phyloP scores from a whole-genome alignment of 2,888 invertebrate species.

The Gryllus longicercus region DNA sequence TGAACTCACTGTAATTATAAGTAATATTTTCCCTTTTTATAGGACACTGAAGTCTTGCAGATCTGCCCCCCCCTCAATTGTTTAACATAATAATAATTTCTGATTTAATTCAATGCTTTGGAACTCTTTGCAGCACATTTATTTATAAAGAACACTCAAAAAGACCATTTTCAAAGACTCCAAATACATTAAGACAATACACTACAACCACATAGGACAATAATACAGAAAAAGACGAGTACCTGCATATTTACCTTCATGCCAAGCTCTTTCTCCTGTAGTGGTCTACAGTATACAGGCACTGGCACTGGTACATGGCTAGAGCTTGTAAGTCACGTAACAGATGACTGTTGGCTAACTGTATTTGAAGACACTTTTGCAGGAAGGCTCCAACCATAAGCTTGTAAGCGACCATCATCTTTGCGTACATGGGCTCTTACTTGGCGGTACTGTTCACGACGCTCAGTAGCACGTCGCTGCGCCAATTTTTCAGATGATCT shows the following conservation, averaged over 20 bases:
- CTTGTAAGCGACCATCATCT: constrained; percentile 92
- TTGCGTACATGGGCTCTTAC: constrained; percentile 94
- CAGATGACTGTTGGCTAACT: constrained; percentile 46
- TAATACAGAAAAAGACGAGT: background rate
- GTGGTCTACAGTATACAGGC: constrained; percentile 89
- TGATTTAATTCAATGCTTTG: background rate
- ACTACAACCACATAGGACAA: no score
- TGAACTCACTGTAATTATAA: no score
- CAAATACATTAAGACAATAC: no score
- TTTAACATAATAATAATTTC: background rate
- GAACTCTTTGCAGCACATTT: background rate
- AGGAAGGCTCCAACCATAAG: constrained; percentile 97
- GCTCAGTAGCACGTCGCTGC: constrained; percentile 71
- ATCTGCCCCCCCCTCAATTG: background rate
- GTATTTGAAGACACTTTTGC: constrained; percentile 57
- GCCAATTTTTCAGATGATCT: constrained; percentile 60
- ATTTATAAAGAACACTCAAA: background rate
- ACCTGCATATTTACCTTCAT: constrained; percentile 64
- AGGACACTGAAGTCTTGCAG: no score
- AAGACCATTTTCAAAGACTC: background rate
- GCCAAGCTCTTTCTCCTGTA: constrained; percentile 88
- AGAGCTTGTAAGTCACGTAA: constrained; percentile 49
- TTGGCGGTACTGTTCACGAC: constrained; percentile 83
- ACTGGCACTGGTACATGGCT: constrained; percentile 65
- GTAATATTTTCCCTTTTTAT: no score